These are phyloP conservation scores for Synaphobranchus kaupii DNA, from an alignment of 2,797 vertebrate genomes.

Conservation along the genomic window DNA sequence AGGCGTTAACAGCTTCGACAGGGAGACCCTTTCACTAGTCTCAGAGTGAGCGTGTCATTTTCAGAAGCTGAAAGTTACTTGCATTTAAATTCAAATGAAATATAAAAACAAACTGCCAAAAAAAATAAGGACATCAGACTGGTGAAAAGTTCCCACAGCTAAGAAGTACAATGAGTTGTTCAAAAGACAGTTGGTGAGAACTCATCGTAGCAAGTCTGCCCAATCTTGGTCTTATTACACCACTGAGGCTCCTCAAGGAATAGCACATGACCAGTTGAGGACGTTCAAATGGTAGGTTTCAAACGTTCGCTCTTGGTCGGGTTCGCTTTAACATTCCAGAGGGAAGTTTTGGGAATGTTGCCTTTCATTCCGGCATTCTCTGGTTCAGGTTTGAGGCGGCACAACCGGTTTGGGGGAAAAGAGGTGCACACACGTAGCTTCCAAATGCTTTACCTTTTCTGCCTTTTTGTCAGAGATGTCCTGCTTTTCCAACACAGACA, in stretches of 20 bases:
- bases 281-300: neutral
- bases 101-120: neutral
- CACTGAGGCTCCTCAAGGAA: neutral
- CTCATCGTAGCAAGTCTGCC: neutral
- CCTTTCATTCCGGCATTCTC: neutral
- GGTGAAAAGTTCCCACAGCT: neutral
- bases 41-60: neutral
- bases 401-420: neutral
- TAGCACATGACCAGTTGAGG: neutral
- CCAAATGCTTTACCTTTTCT: constrained; percentile 81
- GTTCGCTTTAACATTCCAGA: constrained; percentile 1
- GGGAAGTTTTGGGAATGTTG: neutral
- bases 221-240: neutral
- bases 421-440: neutral
- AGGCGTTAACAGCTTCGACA: neutral
- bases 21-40: neutral
- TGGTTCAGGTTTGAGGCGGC: neutral
- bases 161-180: neutral
- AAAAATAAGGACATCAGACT: neutral
- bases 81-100: neutral
- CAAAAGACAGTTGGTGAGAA: neutral
- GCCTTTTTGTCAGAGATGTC: constrained; percentile 98
- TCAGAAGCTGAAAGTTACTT: constrained; percentile 9
- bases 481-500: constrained; percentile 93
- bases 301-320: neutral